Percentiles rank a stretch among this genome's conserved stretches.
Conservation (phyloP, 1,140 invertebrate species). For the Pseudomyrmex cubaensis region DNA sequence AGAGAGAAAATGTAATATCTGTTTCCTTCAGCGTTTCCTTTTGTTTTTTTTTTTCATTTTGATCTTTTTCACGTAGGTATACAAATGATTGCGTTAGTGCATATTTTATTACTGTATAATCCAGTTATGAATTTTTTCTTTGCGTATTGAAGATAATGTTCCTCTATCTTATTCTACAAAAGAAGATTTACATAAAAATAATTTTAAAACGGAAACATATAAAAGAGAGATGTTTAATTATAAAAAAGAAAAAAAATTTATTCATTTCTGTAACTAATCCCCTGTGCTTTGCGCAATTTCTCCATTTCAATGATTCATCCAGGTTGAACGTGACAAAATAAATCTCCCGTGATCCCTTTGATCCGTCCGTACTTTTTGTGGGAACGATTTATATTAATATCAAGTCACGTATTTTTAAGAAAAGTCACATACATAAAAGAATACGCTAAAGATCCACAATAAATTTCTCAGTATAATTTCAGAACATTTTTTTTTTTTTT, state of each 20-base stretch:
- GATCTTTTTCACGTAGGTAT: background rate
- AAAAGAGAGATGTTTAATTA: background rate
- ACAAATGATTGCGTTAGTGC: slow-evolving; percentile 5
- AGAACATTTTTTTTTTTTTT: background rate
- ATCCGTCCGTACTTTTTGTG: background rate
- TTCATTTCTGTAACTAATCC: background rate
- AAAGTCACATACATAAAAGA: background rate
- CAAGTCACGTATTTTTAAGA: background rate
- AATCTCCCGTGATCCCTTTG: background rate
- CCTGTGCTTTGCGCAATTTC: too few relatives aligned
- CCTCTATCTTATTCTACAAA: background rate
- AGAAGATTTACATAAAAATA: background rate
- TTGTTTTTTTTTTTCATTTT: background rate
- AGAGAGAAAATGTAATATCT: background rate
- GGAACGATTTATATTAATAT: slow-evolving; percentile 8
- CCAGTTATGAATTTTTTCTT: background rate
- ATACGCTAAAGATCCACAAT: background rate
- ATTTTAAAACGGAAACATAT: background rate
- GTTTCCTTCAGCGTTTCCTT: background rate
- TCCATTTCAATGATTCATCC: background rate
- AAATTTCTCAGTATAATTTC: background rate
- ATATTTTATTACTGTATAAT: background rate
- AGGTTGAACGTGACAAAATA: background rate
- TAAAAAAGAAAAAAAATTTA: background rate
- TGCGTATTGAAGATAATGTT: background rate